These are phyloP conservation scores for Phalera bucephala DNA, from an alignment of 2,888 invertebrate genomes.

Conservation along the genomic window DNA sequence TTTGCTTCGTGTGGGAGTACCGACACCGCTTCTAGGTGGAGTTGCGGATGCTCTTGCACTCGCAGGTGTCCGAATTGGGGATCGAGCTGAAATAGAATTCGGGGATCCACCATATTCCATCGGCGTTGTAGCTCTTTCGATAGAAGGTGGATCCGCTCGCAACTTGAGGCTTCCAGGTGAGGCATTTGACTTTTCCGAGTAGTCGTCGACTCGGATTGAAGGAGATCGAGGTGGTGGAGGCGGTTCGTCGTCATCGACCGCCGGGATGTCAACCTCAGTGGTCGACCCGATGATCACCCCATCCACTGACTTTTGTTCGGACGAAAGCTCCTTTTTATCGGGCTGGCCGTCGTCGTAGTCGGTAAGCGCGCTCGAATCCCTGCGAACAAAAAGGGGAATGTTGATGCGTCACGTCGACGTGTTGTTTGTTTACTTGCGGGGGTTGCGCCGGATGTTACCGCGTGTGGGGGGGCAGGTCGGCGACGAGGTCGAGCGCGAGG, in stretches of 20 bases:
- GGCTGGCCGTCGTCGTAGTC: slow-evolving; percentile 30
- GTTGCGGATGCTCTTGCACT: slow-evolving; percentile 26
- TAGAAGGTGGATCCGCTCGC: slow-evolving; percentile 11
- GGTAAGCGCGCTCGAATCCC: slow-evolving; percentile 69
- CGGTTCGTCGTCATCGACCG: slow-evolving; percentile 9
- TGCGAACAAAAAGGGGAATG: slow-evolving; percentile 46
- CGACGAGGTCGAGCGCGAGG: slow-evolving; percentile 68
- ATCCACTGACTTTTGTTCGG: slow-evolving; percentile 8
- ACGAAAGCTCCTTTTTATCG: slow-evolving; percentile 16
- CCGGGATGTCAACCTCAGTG: slow-evolving; percentile 7
- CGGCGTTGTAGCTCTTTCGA: slow-evolving; percentile 9
- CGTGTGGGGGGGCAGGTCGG: slow-evolving; percentile 66
- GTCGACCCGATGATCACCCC: slow-evolving; percentile 3
- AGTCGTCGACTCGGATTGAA: slow-evolving; percentile 64
- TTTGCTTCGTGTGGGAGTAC: slow-evolving; percentile 45
- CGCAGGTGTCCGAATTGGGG: slow-evolving; percentile 7
- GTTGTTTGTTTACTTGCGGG: slow-evolving; percentile 23
- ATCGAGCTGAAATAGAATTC: slow-evolving; percentile 20
- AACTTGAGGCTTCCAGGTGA: slow-evolving; percentile 27
- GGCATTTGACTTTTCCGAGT: slow-evolving; percentile 57
- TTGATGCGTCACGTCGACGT: slow-evolving; percentile 11
- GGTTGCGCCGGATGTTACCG: slow-evolving; percentile 50
- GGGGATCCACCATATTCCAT: slow-evolving; percentile 23
- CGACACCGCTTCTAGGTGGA: slow-evolving; percentile 38
- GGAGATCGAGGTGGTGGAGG: slow-evolving; percentile 55